A percentile compares a stretch with the other conserved stretches of the same genome.
These are phyloP conservation scores for Synanthedon formicaeformis DNA, from an alignment of 2,888 invertebrate genomes.

Conservation along the genomic window DNA sequence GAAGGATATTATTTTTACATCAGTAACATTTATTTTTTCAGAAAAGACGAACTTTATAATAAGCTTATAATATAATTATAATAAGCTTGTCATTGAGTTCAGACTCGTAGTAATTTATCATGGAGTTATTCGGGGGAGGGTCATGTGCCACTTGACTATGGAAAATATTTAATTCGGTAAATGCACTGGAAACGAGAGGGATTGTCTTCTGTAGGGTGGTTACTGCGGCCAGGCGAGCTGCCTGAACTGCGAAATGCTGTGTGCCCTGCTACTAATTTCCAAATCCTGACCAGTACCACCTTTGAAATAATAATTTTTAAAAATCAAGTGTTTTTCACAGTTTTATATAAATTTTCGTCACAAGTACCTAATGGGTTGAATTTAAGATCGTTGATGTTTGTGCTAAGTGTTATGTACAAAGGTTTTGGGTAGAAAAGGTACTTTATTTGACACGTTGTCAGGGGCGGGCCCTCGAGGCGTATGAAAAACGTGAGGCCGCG, in stretches of 20 bases:
- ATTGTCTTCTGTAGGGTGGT: slow-evolving; percentile 9
- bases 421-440: slow-evolving; percentile 18
- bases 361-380: too few relatives aligned
- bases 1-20: too few relatives aligned
- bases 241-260: too few relatives aligned
- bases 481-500: slow-evolving; percentile 67
- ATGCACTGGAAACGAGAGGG: slow-evolving; percentile 33
- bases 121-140: slow-evolving; percentile 26
- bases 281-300: not conserved
- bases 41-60: too few relatives aligned
- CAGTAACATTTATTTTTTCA: too few relatives aligned
- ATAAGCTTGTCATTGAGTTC: too few relatives aligned
- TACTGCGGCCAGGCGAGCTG: too few relatives aligned
- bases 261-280: too few relatives aligned
- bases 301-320: not conserved
- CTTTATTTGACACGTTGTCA: slow-evolving; percentile 54
- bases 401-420: slow-evolving; percentile 34
- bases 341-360: too few relatives aligned
- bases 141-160: slow-evolving; percentile 27
- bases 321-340: too few relatives aligned
- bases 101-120: slow-evolving; percentile 14
- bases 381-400: slow-evolving; percentile 23
- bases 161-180: slow-evolving; percentile 23
- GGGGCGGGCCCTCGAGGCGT: slow-evolving; percentile 47
- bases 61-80: too few relatives aligned